A percentile compares a stretch with the other conserved stretches of the same genome.
Conservation (phyloP, 1,140 invertebrate species). For the Drosophila leontia region DNA sequence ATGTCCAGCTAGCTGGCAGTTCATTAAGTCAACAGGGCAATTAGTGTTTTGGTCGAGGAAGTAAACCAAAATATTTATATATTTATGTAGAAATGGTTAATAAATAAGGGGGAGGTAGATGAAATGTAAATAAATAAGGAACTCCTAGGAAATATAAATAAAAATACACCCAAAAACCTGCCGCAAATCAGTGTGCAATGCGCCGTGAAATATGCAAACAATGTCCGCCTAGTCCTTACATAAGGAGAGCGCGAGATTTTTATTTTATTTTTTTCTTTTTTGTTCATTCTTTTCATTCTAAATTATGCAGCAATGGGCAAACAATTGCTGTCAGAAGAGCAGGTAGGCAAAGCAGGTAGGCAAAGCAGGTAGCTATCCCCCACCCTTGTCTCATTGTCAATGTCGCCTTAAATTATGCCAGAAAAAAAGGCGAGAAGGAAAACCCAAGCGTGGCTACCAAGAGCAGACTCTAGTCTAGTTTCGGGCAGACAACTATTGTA, state of each 20-base stretch:
- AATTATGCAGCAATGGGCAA: conserved; percentile 81
- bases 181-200: conserved; percentile 74
- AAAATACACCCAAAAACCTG: conserved; percentile 18
- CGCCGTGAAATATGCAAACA: conserved; percentile 82
- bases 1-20: conserved; percentile 67
- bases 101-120: conserved; percentile 17
- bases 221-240: conserved; percentile 52
- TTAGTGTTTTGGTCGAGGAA: conserved; percentile 45
- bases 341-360: too few species aligned
- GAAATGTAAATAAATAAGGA: conserved; percentile 18
- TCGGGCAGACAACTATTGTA: conserved; percentile 60
- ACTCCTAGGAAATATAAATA: conserved; percentile 35
- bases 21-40: conserved; percentile 71
- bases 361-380: neutral
- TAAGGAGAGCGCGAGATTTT: conserved; percentile 46
- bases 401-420: conserved; percentile 81
- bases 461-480: conserved; percentile 66
- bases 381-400: conserved; percentile 69
- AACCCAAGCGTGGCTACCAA: conserved; percentile 8
- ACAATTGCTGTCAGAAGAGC: conserved; percentile 73
- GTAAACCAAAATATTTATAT: conserved; percentile 12
- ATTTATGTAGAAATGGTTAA: conserved; percentile 39
- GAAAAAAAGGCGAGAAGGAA: conserved; percentile 9
- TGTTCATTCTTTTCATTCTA: conserved; percentile 33
- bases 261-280: neutral